Evolutionary conservation across 2,113 vertebrate genomes (phyloP).

Genomic region (Gobius niger): DNA sequence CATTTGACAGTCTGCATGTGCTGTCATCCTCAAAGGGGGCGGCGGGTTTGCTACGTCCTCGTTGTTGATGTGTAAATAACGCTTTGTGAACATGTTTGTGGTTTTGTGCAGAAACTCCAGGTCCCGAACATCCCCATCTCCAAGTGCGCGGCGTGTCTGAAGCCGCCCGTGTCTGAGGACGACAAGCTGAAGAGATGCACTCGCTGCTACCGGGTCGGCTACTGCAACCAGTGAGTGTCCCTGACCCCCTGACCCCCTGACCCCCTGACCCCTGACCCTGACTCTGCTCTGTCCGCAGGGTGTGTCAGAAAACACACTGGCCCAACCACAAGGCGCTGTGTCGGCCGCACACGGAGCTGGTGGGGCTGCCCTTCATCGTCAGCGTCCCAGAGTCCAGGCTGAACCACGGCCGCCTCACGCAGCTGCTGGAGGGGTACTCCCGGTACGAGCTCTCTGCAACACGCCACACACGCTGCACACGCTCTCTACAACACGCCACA

Average conservation of each 20-base stretch:
- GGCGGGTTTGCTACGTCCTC: too few relatives aligned
- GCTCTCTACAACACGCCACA: too few relatives aligned
- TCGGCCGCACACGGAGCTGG: slow-evolving; percentile 85
- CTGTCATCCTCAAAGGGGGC: too few relatives aligned
- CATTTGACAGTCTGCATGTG: too few relatives aligned
- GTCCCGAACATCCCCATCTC: slow-evolving; percentile 88
- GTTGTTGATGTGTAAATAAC: neutral
- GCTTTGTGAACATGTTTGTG: neutral
- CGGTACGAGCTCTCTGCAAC: slow-evolving; percentile 74
- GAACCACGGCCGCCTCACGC: slow-evolving; percentile 86
- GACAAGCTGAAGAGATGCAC: slow-evolving; percentile 95
- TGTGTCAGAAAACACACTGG: slow-evolving; percentile 94
- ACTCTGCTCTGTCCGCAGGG: slow-evolving; percentile 62
- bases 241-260: neutral
- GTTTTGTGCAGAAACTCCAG: slow-evolving; percentile 84
- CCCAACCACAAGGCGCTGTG: slow-evolving; percentile 88
- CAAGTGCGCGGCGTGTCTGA: slow-evolving; percentile 94
- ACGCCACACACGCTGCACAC: too few relatives aligned
- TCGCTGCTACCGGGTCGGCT: slow-evolving; percentile 95
- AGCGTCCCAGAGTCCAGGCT: slow-evolving; percentile 92
- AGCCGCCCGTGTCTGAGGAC: slow-evolving; percentile 88
- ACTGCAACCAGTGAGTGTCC: slow-evolving; percentile 94
- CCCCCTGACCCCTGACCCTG: neutral
- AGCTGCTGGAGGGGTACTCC: slow-evolving; percentile 92
- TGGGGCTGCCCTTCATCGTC: slow-evolving; percentile 93